These are phyloP conservation scores for Stercorarius parasiticus DNA, from an alignment of 2,113 vertebrate species.

Conservation along the genomic window DNA sequence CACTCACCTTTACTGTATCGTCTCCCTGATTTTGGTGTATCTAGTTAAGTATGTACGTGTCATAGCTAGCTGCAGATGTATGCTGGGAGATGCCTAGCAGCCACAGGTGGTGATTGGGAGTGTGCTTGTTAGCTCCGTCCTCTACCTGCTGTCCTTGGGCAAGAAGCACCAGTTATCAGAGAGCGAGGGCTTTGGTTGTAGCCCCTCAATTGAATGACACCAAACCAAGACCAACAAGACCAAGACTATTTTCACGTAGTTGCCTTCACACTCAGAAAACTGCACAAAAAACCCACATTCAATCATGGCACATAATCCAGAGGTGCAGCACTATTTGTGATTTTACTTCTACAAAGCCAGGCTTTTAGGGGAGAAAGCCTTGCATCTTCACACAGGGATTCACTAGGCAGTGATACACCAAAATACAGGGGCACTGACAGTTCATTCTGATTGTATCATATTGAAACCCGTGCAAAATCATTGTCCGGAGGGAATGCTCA, in stretches of 20 bases:
- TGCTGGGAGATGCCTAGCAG: neutral
- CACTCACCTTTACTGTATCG: neutral
- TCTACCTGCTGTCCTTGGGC: neutral
- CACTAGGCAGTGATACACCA: neutral
- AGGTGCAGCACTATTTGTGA: neutral
- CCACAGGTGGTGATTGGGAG: fast-evolving
- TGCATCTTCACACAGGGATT: neutral
- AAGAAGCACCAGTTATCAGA: neutral
- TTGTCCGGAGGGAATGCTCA: neutral
- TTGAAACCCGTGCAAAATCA: neutral
- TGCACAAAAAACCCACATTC: neutral
- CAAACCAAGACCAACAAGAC: neutral
- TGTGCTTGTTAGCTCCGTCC: neutral
- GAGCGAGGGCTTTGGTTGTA: neutral
- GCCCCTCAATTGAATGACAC: neutral
- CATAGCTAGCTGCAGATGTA: neutral
- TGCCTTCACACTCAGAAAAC: neutral
- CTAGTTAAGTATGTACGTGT: neutral
- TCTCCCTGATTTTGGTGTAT: neutral
- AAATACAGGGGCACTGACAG: neutral
- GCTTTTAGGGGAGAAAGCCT: neutral
- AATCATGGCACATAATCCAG: neutral
- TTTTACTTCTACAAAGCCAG: neutral
- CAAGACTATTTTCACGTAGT: neutral
- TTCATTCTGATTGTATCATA: neutral